These are phyloP conservation scores for Mythimna albipuncta DNA, from an alignment of 2,888 invertebrate genomes.

Conservation along the genomic window DNA sequence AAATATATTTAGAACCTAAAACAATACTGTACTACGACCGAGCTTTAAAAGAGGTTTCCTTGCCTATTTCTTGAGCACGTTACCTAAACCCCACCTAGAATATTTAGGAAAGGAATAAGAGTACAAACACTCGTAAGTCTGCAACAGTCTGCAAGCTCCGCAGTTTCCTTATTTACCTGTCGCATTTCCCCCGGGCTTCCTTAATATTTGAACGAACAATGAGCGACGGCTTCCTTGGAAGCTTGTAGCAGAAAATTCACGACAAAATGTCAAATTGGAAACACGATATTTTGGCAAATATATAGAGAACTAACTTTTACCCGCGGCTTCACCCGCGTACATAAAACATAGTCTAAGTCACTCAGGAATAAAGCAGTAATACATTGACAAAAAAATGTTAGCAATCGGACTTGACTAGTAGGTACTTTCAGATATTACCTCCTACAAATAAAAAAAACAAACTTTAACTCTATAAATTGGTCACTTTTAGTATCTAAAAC, in stretches of 20 bases:
- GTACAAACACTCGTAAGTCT: conserved; percentile 20
- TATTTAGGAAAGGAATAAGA: conserved; percentile 26
- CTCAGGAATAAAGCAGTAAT: too few relatives aligned
- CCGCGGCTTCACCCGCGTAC: too few relatives aligned
- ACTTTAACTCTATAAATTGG: too few relatives aligned
- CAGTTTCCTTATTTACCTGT: conserved; percentile 54
- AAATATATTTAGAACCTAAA: neutral
- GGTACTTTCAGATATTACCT: too few relatives aligned
- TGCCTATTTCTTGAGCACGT: conserved; percentile 2
- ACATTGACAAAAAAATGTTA: too few relatives aligned
- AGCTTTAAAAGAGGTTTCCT: neutral
- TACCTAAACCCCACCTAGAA: conserved; percentile 16
- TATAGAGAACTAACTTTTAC: too few relatives aligned
- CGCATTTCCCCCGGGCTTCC: conserved; percentile 53
- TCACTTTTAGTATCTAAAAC: too few relatives aligned
- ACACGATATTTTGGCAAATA: conserved; percentile 1
- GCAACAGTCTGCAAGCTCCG: conserved; percentile 24
- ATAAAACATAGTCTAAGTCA: too few relatives aligned
- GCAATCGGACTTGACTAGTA: too few relatives aligned
- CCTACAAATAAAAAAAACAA: too few relatives aligned
- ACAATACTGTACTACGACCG: neutral
- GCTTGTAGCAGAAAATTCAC: conserved; percentile 30
- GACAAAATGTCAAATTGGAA: conserved; percentile 19
- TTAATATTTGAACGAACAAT: conserved; percentile 58
- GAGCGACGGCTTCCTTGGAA: conserved; percentile 36